Conservation (phyloP, 2,888 invertebrate genomes). For the Hydrotaea cyrtoneurina region DNA sequence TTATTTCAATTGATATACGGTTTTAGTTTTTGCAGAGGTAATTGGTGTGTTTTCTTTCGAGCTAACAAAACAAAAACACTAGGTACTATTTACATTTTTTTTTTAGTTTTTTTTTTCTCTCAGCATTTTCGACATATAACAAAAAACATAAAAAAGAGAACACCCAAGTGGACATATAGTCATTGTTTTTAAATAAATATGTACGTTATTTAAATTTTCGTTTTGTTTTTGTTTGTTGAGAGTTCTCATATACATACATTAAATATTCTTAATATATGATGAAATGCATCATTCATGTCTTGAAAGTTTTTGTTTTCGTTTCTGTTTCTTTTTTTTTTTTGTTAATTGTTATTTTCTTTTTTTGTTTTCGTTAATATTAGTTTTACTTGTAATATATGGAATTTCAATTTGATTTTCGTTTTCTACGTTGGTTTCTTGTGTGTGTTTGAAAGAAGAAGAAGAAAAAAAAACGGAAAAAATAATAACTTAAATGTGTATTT, state of each 20-base stretch:
- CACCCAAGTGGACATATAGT: not conserved
- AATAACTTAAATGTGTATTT: conserved; percentile 52
- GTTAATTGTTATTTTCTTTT: not conserved
- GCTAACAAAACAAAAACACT: conserved; percentile 19
- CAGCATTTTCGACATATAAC: conserved; percentile 3
- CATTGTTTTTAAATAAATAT: not conserved
- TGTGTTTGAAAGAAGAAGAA: conserved; percentile 6
- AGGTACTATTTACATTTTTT: conserved; percentile 18
- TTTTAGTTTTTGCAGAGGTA: conserved; percentile 35
- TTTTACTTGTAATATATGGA: conserved; percentile 18
- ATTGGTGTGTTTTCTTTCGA: conserved; percentile 20
- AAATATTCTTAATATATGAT: not conserved
- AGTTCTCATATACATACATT: not conserved
- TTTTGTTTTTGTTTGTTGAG: not conserved
- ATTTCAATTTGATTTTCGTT: conserved; percentile 25
- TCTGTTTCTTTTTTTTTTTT: no score
- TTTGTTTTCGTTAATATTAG: not conserved
- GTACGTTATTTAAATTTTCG: not conserved
- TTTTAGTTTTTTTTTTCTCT: not conserved
- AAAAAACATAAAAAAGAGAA: not conserved
- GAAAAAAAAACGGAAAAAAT: not conserved
- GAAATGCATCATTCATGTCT: conserved; percentile 27
- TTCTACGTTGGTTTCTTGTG: conserved; percentile 5
- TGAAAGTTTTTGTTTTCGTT: not conserved
- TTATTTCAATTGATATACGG: conserved; percentile 30